These are phyloP conservation scores for Prionailurus viverrinus DNA, from an alignment of 2,113 vertebrate species.

Conservation along the genomic window DNA sequence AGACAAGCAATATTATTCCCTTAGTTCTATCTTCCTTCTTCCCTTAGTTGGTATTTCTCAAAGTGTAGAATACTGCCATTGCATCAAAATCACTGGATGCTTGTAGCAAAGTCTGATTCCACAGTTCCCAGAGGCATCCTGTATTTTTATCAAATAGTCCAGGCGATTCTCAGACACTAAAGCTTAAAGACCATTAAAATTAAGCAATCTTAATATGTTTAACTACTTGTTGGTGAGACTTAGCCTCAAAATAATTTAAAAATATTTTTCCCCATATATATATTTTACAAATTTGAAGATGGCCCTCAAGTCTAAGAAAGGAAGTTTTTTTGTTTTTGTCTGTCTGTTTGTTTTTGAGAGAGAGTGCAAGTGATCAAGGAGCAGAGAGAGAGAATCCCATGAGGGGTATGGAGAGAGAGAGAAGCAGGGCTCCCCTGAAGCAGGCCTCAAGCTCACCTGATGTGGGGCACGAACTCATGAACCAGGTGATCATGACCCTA, in stretches of 20 bases:
- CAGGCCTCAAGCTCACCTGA: too few relatives aligned
- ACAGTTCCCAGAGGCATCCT: background rate
- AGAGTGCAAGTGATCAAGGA: too few relatives aligned
- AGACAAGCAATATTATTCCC: constrained; percentile 13
- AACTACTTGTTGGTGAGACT: constrained; percentile 19
- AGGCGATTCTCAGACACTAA: background rate
- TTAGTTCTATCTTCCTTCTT: background rate
- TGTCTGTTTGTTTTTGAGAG: too few relatives aligned
- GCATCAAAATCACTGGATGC: background rate
- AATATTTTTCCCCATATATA: background rate
- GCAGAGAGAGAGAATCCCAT: too few relatives aligned
- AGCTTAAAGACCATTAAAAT: constrained; percentile 39
- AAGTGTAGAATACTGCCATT: background rate
- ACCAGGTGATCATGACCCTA: too few relatives aligned
- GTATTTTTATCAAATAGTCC: constrained; percentile 13
- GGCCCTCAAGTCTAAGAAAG: background rate
- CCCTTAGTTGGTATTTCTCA: constrained; percentile 18
- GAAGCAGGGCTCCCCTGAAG: too few relatives aligned
- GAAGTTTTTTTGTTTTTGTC: background rate
- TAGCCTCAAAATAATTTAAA: constrained; percentile 35
- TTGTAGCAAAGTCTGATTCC: background rate
- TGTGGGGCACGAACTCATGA: too few relatives aligned
- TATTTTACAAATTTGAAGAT: constrained; percentile 36
- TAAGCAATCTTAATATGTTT: constrained; percentile 41
- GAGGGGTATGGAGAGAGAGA: too few relatives aligned